A percentile compares a stretch with the other conserved stretches of the same genome.
phyloP scores from a whole-genome alignment of 2,888 invertebrate genomes.

The Willowsia nigromaculata region DNA sequence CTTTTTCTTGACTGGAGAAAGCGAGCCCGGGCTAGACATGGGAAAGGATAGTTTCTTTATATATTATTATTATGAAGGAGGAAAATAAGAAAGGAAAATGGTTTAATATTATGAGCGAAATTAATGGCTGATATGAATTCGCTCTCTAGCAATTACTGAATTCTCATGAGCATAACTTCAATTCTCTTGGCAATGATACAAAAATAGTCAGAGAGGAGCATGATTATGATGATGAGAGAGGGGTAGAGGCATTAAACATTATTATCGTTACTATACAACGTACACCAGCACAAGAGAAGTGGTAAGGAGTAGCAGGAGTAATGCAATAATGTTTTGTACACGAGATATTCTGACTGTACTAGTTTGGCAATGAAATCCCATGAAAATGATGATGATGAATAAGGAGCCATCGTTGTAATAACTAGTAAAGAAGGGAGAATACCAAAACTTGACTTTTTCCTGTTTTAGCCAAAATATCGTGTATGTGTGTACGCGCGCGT shows the following conservation, averaged over 20 bases:
- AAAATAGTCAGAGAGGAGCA: constrained; percentile 37
- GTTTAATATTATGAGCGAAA: constrained; percentile 73
- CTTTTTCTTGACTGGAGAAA: background rate
- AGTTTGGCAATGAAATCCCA: constrained; percentile 58
- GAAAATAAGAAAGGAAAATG: constrained; percentile 13
- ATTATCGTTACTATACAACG: background rate
- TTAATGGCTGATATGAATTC: constrained; percentile 78
- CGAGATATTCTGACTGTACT: constrained; percentile 5
- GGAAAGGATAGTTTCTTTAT: background rate
- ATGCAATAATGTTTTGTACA: constrained; percentile 49
- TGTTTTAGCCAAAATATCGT: constrained; percentile 19
- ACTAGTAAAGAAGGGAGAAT: constrained; percentile 14
- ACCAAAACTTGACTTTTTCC: constrained; percentile 62
- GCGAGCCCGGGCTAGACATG: background rate
- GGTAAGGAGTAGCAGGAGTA: constrained; percentile 4
- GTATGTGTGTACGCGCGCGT: background rate
- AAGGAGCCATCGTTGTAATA: background rate
- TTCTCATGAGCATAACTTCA: constrained; percentile 78
- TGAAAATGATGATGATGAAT: constrained; percentile 35
- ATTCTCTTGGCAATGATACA: constrained; percentile 79
- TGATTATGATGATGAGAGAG: constrained; percentile 42
- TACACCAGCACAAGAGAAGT: background rate
- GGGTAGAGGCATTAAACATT: constrained; percentile 3
- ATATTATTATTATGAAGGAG: constrained; percentile 16
- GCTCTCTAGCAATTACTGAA: constrained; percentile 78